A percentile compares a stretch with the other conserved stretches of the same genome.
Evolutionary conservation across 2,888 invertebrate genomes (phyloP).

Genomic region (Ptilodon capucinus): DNA sequence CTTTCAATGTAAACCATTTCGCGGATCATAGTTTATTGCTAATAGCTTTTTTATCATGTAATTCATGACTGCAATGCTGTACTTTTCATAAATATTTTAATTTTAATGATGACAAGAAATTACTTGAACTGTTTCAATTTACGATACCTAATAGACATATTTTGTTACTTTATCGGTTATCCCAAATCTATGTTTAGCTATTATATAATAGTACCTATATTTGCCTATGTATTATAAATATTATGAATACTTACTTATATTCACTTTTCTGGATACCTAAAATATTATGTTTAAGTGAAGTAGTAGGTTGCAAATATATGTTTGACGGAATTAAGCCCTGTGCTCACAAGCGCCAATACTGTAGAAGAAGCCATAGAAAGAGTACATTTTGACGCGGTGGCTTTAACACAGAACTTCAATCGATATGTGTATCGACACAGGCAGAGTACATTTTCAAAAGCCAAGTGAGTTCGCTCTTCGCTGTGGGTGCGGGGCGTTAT

Average conservation of each 20-base stretch:
- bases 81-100: neutral
- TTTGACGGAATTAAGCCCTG: constrained; percentile 18
- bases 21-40: neutral
- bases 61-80: constrained; percentile 1
- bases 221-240: constrained; percentile 14
- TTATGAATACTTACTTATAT: constrained; percentile 9
- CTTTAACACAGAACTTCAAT: too few species aligned
- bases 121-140: neutral
- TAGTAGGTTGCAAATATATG: constrained; percentile 3
- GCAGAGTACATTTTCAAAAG: too few species aligned
- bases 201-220: neutral
- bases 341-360: too few species aligned
- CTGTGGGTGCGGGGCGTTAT: too few species aligned
- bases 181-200: neutral
- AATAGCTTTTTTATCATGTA: constrained; percentile 2
- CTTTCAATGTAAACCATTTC: neutral
- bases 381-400: too few species aligned
- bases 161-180: neutral
- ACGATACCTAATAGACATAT: neutral
- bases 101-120: neutral
- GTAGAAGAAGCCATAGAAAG: too few species aligned
- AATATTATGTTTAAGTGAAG: constrained; percentile 4
- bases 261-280: constrained; percentile 5
- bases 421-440: too few species aligned
- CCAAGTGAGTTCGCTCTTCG: too few species aligned